Percentiles rank a stretch among this genome's conserved stretches.
Evolutionary conservation across 35 echinoderm and acorn worm species (phyloP).

Genomic region (Strongylocentrotus purpuratus): DNA sequence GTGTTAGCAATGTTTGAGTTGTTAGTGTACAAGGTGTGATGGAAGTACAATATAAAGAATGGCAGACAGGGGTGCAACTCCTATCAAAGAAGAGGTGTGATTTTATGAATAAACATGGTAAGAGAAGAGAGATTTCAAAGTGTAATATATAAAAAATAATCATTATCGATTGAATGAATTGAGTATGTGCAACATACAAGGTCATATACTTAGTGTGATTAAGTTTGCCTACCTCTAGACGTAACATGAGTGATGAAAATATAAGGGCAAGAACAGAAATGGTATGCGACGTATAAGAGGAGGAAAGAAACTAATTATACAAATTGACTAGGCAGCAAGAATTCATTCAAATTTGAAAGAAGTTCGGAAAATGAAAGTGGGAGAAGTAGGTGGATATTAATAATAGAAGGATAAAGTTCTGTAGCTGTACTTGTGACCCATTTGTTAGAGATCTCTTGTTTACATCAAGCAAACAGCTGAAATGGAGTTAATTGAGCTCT

Average conservation of each 20-base stretch:
- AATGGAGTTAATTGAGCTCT: background rate
- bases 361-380: background rate
- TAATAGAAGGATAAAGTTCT: background rate
- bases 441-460: background rate
- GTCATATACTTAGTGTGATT: background rate
- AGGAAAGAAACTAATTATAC: background rate
- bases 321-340: background rate
- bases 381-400: background rate
- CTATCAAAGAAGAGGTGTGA: background rate
- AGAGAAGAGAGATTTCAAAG: background rate
- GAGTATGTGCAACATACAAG: background rate
- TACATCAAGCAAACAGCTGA: background rate
- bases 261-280: background rate
- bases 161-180: background rate
- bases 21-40: slow-evolving; percentile 8
- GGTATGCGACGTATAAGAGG: background rate
- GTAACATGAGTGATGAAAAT: background rate
- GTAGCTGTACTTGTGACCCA: background rate
- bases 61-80: background rate
- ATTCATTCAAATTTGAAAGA: background rate
- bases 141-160: background rate
- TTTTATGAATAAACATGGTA: background rate
- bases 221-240: background rate
- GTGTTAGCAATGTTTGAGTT: background rate
- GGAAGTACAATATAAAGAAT: background rate